Base-by-base conservation (phyloP, 2,888 invertebrate species). In the Andrena bicolor region DNA sequence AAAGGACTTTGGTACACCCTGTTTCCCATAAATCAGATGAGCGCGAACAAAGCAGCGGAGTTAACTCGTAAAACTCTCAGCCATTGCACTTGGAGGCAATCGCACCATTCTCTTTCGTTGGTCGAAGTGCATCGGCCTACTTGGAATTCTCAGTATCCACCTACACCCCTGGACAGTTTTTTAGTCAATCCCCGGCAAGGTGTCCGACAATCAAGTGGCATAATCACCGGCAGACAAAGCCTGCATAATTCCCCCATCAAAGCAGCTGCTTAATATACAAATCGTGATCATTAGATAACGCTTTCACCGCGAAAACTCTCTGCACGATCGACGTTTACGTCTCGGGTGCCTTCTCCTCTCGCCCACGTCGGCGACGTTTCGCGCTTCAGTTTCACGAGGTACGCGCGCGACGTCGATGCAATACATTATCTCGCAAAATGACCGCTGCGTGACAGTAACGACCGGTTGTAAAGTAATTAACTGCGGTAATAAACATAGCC, bases 391-490 rank as follows among this genome's bases (percentile, higher is more conserved):
- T 83, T 61, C 72, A 32, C 73, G 56, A 51, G 10, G 61, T 69
- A 60, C 51, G 69, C 70, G 61, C 73, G 68, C 32, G 73, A 84
- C 69, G 56, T 61, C 85, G 64, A 82, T 85, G 89, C 87, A 90
- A 90, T 90, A 88, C 89, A 90, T 91, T 90, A 91, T 90, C 85
- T 86, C 85, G 85, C 82, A 88, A 83, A 91, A 91, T 90, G 89
- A 90, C 89, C 89, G 84, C 74, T 76, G 78, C 86, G 79, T 82
- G 88, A 88, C 88, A 89, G 88, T 91, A 91, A 91, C 89, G 88
- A 89, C 88, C 82, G 82, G 84, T 79, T 86, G 85, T 87, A 88
- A 90, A 90, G 89, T 89, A 92, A 92, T 92, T 92, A 91, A 91
- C 89, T 83, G 85, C 87, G 85, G 89, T 88, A 87, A 88, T 90